Base-by-base conservation (phyloP, 2,888 invertebrate species). In the Ennomos quercinarius region DNA sequence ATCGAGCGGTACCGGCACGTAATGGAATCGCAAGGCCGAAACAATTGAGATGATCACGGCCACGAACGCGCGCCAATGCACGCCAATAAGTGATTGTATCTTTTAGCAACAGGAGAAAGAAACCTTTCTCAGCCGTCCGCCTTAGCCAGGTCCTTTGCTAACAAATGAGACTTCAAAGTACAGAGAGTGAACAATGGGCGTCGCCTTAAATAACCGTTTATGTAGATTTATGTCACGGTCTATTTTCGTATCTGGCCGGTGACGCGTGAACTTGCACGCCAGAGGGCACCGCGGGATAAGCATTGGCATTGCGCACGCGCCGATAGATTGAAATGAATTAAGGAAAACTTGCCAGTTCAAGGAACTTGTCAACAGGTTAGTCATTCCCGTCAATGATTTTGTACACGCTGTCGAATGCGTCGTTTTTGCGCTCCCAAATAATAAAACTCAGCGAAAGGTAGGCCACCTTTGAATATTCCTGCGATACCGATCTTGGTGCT, bases 221-320 rank as follows among this genome's bases (percentile, higher is more conserved):
- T 87, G 88, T 83, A 86, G 85, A 89, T 90, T 88, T 86, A 89
- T 89, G 89, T 89, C 90, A 89, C 83, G 83, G 68, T 86, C 86
- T 89, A 89, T 89, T 89, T 89, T 77, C 66, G 84, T 81, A 80
- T 67, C 72, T 76, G 79, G 73, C 75, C 76, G 81, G 74, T 79
- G 74, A 76, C 78, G 80, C 83, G 77, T 87, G 85, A 85, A 86
- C 85, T 86, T 86, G 85, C 71, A 72, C 75, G 74, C 66, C 58
- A 78, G 82, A 78, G 81, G 78, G 83, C 81, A 79, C 77, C 59
- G 74, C 78, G 79, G 74, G 39, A 59, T 45, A 45, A 54, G 45
- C 43, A 38, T 37, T 45, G 49, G 45, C 43, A 35, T 37, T 45
- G 49, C 47, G 50, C 49, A 47, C 61, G 41, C 64, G 60, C 54